Base-by-base conservation (phyloP, 2,113 vertebrate genomes). In the Oreochromis aureus region DNA sequence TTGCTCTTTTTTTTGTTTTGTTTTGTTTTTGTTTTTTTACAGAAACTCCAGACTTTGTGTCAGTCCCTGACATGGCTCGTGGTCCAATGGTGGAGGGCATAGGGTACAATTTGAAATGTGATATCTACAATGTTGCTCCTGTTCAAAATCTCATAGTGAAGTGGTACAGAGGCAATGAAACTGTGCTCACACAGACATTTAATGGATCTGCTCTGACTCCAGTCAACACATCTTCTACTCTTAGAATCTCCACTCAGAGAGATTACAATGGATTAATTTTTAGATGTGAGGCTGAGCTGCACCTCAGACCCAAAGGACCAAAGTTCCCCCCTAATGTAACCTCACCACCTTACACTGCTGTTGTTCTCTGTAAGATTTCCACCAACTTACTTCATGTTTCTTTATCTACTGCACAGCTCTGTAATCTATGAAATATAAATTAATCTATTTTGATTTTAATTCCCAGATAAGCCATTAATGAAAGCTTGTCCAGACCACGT, bases 301-400 rank as follows among this genome's bases (percentile, higher is more conserved):
- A 92, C 4, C 87, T 96, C 2, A 87, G 87, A 86, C 81, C 86
- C 24, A 54, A 83, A 1, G 90, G 89, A 34, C 86, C 90, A 56
- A 10, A 88, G 3, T 5, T 11, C 3, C 0, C 2, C 13, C 89
- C 82, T 24, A 44, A 4, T 66, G 2, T 6, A 34, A 4, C 13
- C 10, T 96, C 94, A 36, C 11, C 41, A 7, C 80, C 41, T 44
- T 83, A 91, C 56, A 73, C 0, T 7, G 86, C 92, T 69, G 30
- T 6, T 55, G 94, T 96, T 30, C 13, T 51, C 54, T 93, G 96
- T 96, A 51, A 92, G 96, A 93, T 30, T 61, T 30, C 51, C 30
- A 46, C 0, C 44, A 0, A 54, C 19, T n/a, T n/a, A 54, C 19
- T 30, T 1, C 7, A 1, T 56, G 0, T 12, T 54, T 69, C 4